Base-by-base conservation (phyloP, 2,888 invertebrate species). In the Cheilosia pagana region DNA sequence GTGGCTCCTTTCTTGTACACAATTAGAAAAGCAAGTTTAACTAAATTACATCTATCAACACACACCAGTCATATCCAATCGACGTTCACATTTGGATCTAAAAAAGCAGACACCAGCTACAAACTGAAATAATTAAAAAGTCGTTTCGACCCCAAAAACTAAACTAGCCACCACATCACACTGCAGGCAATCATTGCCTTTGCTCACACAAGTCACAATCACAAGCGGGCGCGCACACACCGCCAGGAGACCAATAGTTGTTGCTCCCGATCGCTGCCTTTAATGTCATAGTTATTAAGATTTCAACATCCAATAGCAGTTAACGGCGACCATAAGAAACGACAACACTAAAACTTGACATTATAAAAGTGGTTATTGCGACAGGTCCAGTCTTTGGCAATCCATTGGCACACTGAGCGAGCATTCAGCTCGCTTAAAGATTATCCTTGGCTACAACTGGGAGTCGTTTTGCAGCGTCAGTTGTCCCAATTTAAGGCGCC, bases 271-370 rank as follows among this genome's bases (percentile, higher is more conserved):
- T 28, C 10, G 25, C 16, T 39, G 50, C 39, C 59, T 31, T 62
- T 55, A 63, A 65, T 39, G 63, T 39, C 63, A 55, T 4, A 52
- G 12, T 39, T n/a, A 8, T 16, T 16, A 53, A 48, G 14, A 45
- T 70, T 81, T 57, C 71, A 41, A 19, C 71, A 71, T 41, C 60
- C 19, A 6, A 31, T 39, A 43, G 16, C 39, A 23, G 43, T 31
- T 28, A 25, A 19, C 16, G 12, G 41, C 35, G 25, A 52, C n/a
- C n/a, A 19, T n/a, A 41, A 41, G n/a, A 1, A 43, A 14, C 45
- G 8, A 59, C n/a, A 48, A 60, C 39, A 39, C 35, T 53, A 71
- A 71, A 76, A 82, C 82, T 82, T 82, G 82, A 82, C 76, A 81
- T 72, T 72, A 72, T 57, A 57, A 39, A 45, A 52, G 62, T 7